Percentiles rank a stretch among this genome's conserved stretches.
phyloP scores from a whole-genome alignment of 2,888 invertebrate genomes.

The Calephelis perditalis region DNA sequence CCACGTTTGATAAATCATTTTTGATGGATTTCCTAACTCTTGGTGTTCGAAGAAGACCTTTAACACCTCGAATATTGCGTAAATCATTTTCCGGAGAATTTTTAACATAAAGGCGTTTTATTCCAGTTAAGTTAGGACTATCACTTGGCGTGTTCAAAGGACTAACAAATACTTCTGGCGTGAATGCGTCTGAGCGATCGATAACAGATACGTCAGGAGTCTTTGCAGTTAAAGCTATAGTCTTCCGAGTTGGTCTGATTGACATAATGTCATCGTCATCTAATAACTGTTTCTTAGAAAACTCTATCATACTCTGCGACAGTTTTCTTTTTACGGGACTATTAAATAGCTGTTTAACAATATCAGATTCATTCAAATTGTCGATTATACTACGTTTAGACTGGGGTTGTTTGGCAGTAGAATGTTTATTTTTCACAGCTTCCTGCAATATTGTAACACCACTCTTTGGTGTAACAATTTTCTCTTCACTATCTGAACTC shows the following conservation, averaged over 20 bases:
- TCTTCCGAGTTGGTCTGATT: constrained; percentile 37
- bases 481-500: constrained; percentile 33
- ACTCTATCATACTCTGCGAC: constrained; percentile 70
- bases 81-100: constrained; percentile 47
- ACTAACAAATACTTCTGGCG: constrained; percentile 56
- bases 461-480: constrained; percentile 57
- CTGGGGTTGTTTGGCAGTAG: constrained; percentile 68
- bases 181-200: constrained; percentile 38
- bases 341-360: constrained; percentile 64
- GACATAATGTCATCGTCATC: constrained; percentile 40
- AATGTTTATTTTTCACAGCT: constrained; percentile 63
- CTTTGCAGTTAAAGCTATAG: constrained; percentile 35
- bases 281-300: constrained; percentile 45
- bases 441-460: constrained; percentile 51
- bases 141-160: constrained; percentile 46
- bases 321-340: constrained; percentile 70
- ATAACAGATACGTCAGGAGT: constrained; percentile 39
- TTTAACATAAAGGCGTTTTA: constrained; percentile 45
- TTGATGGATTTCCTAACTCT: constrained; percentile 42
- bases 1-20: constrained; percentile 58
- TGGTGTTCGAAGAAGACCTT: constrained; percentile 41
- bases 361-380: constrained; percentile 57
- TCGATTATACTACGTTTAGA: constrained; percentile 69
- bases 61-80: constrained; percentile 44
- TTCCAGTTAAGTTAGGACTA: constrained; percentile 44